phyloP scores from a whole-genome alignment of 1,140 invertebrate genomes.

The Eumeta japonica region DNA sequence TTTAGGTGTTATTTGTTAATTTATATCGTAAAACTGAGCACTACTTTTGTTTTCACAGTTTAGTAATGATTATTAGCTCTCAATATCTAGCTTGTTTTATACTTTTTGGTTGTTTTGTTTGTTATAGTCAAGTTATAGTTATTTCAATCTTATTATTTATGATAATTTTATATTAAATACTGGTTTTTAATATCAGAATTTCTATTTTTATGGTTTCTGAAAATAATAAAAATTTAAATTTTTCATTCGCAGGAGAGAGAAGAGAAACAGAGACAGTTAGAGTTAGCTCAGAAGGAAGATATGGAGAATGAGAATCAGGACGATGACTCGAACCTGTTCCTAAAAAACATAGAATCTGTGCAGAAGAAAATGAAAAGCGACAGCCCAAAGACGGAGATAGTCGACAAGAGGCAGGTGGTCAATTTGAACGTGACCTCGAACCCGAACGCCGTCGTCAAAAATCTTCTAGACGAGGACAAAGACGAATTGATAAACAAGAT shows the following conservation, averaged over 20 bases:
- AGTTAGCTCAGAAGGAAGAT: conserved; percentile 47
- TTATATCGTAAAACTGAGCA: no score
- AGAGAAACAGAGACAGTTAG: conserved; percentile 57
- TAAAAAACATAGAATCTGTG: conserved; percentile 47
- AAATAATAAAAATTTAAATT: no score
- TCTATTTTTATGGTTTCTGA: no score
- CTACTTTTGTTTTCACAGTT: no score
- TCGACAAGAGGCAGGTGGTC: conserved; percentile 49
- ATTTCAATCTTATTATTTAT: no score
- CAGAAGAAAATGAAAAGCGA: conserved; percentile 43
- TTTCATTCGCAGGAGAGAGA: conserved; percentile 54
- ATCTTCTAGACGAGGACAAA: conserved; percentile 60
- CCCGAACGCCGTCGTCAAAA: conserved; percentile 45
- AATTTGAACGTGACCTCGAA: conserved; percentile 36
- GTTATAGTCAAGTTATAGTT: no score
- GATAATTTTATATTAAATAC: no score
- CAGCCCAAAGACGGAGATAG: conserved; percentile 38
- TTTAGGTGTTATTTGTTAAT: no score
- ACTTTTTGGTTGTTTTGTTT: no score
- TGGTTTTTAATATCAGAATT: no score
- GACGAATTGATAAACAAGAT: conserved; percentile 62
- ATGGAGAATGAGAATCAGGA: conserved; percentile 40
- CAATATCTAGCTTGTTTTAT: no score
- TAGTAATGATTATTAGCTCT: no score
- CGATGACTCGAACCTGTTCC: conserved; percentile 40